These are phyloP conservation scores for Orthosia gracilis DNA, from an alignment of 2,888 invertebrate genomes.

Conservation along the genomic window DNA sequence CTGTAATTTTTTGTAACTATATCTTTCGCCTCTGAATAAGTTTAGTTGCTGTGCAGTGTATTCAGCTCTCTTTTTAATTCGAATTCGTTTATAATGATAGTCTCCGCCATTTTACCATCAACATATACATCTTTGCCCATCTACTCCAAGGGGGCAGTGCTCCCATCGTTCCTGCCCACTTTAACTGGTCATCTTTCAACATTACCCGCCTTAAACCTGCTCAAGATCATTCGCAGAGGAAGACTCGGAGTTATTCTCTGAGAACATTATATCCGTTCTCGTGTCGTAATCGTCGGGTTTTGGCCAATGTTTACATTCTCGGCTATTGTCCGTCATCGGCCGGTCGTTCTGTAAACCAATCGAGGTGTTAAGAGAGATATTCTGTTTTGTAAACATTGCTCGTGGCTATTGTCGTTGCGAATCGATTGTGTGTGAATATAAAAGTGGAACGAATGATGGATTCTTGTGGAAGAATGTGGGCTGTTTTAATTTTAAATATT, in stretches of 20 bases:
- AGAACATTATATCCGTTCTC: slow-evolving; percentile 61
- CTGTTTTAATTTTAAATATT: no score
- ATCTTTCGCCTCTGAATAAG: no score
- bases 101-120: slow-evolving; percentile 11
- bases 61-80: neutral
- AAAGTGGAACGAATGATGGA: neutral
- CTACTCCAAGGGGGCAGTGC: slow-evolving; percentile 30
- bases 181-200: slow-evolving; percentile 24
- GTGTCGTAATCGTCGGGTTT: slow-evolving; percentile 50
- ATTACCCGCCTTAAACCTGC: slow-evolving; percentile 34
- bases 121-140: neutral
- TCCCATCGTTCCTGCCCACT: slow-evolving; percentile 26
- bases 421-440: slow-evolving; percentile 34
- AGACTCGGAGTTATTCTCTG: slow-evolving; percentile 51
- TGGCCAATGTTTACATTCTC: slow-evolving; percentile 67
- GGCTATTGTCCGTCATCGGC: slow-evolving; percentile 73
- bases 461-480: neutral
- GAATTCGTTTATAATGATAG: neutral
- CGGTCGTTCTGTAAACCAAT: slow-evolving; percentile 59
- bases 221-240: slow-evolving; percentile 59
- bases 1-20: neutral
- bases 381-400: slow-evolving; percentile 62
- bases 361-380: slow-evolving; percentile 61
- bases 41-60: neutral
- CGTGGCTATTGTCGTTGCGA: slow-evolving; percentile 45